A percentile compares a stretch with the other conserved stretches of the same genome.
These are phyloP conservation scores for Scarus forsteni DNA, from an alignment of 2,797 vertebrate genomes.

Conservation along the genomic window DNA sequence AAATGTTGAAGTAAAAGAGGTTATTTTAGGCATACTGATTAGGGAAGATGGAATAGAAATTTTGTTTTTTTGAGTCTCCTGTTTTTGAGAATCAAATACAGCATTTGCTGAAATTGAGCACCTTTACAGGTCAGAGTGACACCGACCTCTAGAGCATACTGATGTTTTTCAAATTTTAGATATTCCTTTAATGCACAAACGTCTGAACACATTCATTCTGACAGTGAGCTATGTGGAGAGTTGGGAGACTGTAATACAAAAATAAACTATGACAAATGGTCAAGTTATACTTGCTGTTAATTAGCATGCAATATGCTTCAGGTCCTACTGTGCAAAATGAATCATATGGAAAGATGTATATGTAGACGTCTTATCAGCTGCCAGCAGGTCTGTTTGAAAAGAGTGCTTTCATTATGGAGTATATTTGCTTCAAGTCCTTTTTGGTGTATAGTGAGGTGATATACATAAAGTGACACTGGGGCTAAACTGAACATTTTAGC, in stretches of 20 bases:
- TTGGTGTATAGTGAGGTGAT: not conserved
- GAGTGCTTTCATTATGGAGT: not conserved
- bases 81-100: too few relatives aligned
- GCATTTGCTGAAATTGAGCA: too few relatives aligned
- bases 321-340: not conserved
- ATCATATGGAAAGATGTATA: not conserved
- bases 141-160: too few relatives aligned
- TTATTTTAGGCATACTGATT: too few relatives aligned
- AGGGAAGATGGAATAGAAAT: too few relatives aligned
- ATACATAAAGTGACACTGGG: conserved; percentile 4
- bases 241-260: not conserved
- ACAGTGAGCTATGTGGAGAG: too few relatives aligned
- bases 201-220: too few relatives aligned
- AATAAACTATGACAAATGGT: not conserved
- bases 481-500: not conserved
- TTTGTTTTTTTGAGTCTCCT: too few relatives aligned
- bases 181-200: too few relatives aligned
- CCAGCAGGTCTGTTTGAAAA: conserved; percentile 3
- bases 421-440: not conserved
- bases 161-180: too few relatives aligned
- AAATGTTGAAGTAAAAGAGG: too few relatives aligned
- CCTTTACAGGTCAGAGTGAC: too few relatives aligned
- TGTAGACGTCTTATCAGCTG: not conserved
- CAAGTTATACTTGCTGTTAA: not conserved
- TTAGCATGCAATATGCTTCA: not conserved